Conservation (phyloP, 2,113 vertebrate genomes). For the Boleophthalmus pectinirostris region DNA sequence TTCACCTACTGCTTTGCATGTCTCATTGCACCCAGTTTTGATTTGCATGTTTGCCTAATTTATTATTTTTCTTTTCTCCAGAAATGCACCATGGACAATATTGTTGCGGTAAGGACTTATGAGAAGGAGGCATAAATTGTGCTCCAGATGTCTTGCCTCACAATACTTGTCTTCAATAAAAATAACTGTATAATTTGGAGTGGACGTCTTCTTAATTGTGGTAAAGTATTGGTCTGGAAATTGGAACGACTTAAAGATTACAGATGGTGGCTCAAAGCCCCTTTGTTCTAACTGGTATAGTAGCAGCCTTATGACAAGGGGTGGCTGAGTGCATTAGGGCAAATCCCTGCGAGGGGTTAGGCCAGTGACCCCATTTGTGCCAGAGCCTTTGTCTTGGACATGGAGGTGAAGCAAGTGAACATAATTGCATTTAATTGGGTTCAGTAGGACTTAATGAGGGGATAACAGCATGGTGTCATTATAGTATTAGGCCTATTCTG, state of each 20-base stretch:
- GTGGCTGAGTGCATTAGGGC: slow-evolving; percentile 22
- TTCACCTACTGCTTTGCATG: neutral
- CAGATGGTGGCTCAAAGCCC: slow-evolving; percentile 15
- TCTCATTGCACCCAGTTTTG: neutral
- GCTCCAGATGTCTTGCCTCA: neutral
- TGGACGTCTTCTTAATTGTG: neutral
- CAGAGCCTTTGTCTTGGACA: slow-evolving; percentile 30
- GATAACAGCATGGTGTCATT: slow-evolving; percentile 13
- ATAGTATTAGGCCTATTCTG: neutral
- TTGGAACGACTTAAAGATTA: neutral
- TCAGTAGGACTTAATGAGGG: slow-evolving; percentile 26
- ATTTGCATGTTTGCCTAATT: neutral
- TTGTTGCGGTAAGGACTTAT: slow-evolving; percentile 82
- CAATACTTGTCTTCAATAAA: slow-evolving; percentile 48
- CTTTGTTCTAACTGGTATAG: slow-evolving; percentile 40
- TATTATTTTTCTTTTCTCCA: slow-evolving; percentile 52
- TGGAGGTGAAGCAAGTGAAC: slow-evolving; percentile 38
- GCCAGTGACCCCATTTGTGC: slow-evolving; percentile 31
- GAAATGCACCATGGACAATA: slow-evolving; percentile 85
- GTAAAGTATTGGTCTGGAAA: neutral
- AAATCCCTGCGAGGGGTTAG: slow-evolving; percentile 55
- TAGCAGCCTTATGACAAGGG: slow-evolving; percentile 23
- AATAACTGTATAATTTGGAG: neutral
- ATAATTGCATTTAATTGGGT: slow-evolving; percentile 51
- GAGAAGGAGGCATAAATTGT: slow-evolving; percentile 75